phyloP scores from a whole-genome alignment of 1,140 invertebrate genomes.

The Scaptomyza graminum region DNA sequence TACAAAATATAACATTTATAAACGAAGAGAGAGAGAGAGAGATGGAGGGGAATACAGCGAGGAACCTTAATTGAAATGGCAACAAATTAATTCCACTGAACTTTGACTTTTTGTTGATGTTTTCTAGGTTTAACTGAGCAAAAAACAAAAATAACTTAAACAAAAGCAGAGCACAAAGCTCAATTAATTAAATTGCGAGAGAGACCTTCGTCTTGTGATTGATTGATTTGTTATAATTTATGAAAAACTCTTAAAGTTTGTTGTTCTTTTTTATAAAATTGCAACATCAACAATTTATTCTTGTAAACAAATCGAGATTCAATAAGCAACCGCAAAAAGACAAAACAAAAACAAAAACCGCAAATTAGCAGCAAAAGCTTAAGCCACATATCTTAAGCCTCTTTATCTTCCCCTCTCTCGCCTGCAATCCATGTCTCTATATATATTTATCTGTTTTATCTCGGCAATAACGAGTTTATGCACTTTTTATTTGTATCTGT shows the following conservation, averaged over 20 bases:
- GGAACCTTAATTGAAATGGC: conserved; percentile 9
- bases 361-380: conserved; percentile 34
- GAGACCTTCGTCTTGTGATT: not conserved
- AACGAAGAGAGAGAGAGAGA: not conserved
- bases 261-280: no score
- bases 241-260: not conserved
- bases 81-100: conserved; percentile 52
- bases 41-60: no score
- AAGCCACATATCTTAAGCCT: not conserved
- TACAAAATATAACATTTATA: conserved; percentile 30
- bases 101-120: conserved; percentile 50
- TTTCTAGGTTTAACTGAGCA: conserved; percentile 13
- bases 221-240: conserved; percentile 22
- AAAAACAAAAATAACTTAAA: conserved; percentile 16
- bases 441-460: conserved; percentile 5
- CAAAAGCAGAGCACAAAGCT: conserved; percentile 45
- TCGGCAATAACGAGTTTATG: conserved; percentile 18
- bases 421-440: not conserved
- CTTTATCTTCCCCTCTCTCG: not conserved
- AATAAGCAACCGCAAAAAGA: not conserved
- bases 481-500: conserved; percentile 12
- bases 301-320: conserved; percentile 5
- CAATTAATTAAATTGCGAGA: conserved; percentile 35
- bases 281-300: no score
- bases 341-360: conserved; percentile 18